Evolutionary conservation across 1,140 invertebrate species (phyloP), one percentile per base, ranked within the genome.

Genomic region (Littorina saxatilis): DNA sequence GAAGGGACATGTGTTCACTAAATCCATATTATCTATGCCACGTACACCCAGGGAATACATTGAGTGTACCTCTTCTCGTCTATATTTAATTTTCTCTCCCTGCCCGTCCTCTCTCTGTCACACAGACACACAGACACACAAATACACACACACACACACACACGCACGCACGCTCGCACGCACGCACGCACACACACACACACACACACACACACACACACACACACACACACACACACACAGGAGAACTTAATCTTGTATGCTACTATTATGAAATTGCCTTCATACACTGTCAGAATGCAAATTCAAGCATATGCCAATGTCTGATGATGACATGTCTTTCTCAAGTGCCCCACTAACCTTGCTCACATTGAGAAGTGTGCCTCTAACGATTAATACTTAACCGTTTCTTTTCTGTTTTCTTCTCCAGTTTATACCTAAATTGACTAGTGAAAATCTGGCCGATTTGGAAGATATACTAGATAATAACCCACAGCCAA

Each of bases 401-500:
- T 23, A 23, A 61, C n/a, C n/a, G 9, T 61, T 23, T 61, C 27
- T 61, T 61, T 61, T 23, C n/a, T n/a, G n/a, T n/a, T 61, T 61
- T 61, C 15, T 35, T 81, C 70, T 79, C 70, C 82, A 86, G 85
- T 86, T 84, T 78, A 82, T 86, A 15, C 81, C 85, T 58, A 83
- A 82, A 82, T 78, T 86, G 66, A 86, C 85, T 35, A 66, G 55
- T 23, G 85, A 86, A 20, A 80, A 82, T 68, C 72, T 84, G 75
- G 80, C 83, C n/a, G 76, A 81, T 32, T 81, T 86, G 72, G 85
- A 86, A 52, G 52, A 79, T 20, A 82, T 86, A 20, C 68, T 86
- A 68, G 82, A 86, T 79, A 86, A 79, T 43, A 86, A 86, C 75
- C 85, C 85, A 37, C 82, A 77, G n/a, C 85, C 82, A 7, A 68